Evolutionary conservation across 2,113 vertebrate genomes (phyloP).

Genomic region (Chloropsis cyanopogon): DNA sequence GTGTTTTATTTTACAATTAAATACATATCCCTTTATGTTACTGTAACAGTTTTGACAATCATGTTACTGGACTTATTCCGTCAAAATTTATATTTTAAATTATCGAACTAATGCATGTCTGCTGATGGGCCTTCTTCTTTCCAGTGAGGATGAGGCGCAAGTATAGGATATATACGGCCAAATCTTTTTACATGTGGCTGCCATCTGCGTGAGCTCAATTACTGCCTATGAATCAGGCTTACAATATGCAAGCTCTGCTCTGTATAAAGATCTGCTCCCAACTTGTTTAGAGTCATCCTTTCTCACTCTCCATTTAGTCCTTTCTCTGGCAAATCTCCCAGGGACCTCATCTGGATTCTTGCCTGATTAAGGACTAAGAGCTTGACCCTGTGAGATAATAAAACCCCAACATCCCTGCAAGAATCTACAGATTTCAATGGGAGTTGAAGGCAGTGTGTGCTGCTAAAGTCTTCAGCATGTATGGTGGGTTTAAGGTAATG

Average conservation of each 20-base stretch:
- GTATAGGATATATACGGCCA: background rate
- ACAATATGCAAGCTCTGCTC: slow-evolving; percentile 5
- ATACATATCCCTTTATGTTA: background rate
- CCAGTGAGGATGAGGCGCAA: background rate
- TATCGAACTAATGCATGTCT: background rate
- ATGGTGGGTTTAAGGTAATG: slow-evolving; percentile 28
- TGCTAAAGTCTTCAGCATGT: background rate
- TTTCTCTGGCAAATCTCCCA: slow-evolving; percentile 23
- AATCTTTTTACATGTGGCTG: slow-evolving; percentile 35
- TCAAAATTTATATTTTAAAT: background rate
- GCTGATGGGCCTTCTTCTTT: background rate
- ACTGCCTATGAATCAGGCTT: slow-evolving; percentile 9
- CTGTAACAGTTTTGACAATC: background rate
- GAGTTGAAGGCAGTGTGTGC: background rate
- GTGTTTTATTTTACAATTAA: background rate
- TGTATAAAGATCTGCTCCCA: slow-evolving; percentile 16
- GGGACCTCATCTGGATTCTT: slow-evolving; percentile 25
- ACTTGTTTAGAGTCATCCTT: slow-evolving; percentile 38
- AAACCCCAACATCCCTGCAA: background rate
- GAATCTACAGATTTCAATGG: background rate
- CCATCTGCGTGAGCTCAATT: slow-evolving; percentile 19
- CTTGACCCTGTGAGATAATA: slow-evolving; percentile 41
- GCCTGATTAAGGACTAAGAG: slow-evolving; percentile 41
- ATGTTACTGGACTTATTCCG: background rate
- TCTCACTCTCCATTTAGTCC: slow-evolving; percentile 28